phyloP scores from a whole-genome alignment of 2,797 vertebrate species.

The Sarcoramphus papa region DNA sequence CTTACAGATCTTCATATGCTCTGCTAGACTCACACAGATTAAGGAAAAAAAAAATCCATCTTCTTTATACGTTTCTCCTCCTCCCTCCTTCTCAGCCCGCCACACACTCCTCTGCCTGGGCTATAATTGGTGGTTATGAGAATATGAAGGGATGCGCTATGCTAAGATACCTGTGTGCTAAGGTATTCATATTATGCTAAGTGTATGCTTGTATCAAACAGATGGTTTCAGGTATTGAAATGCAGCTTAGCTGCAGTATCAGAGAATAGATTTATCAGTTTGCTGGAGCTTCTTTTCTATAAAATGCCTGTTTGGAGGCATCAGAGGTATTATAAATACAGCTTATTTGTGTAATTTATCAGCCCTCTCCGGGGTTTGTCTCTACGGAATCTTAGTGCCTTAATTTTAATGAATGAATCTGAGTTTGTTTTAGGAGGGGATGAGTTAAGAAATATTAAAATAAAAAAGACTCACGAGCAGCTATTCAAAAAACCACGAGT shows the following conservation, averaged over 20 bases:
- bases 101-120: not conserved
- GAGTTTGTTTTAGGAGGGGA: constrained; percentile 60
- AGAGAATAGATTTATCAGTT: constrained; percentile 46
- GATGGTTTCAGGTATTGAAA: constrained; percentile 37
- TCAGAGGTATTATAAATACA: constrained; percentile 64
- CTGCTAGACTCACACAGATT: not conserved
- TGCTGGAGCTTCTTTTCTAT: constrained; percentile 41
- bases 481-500: not conserved
- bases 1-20: constrained; percentile 5
- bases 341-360: constrained; percentile 66
- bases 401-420: constrained; percentile 63
- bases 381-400: constrained; percentile 47
- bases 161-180: not conserved
- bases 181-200: constrained; percentile 27
- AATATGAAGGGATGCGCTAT: not conserved
- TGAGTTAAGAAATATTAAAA: constrained; percentile 56
- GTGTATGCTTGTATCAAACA: constrained; percentile 19
- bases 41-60: not conserved
- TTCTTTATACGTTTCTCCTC: constrained; percentile 9
- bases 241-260: constrained; percentile 31
- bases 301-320: constrained; percentile 42
- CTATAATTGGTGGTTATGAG: constrained; percentile 16
- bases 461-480: not conserved
- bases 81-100: not conserved
- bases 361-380: constrained; percentile 26